These are phyloP conservation scores for Sterrhoptilus dennistouni DNA, from an alignment of 2,113 vertebrate species.

Conservation along the genomic window DNA sequence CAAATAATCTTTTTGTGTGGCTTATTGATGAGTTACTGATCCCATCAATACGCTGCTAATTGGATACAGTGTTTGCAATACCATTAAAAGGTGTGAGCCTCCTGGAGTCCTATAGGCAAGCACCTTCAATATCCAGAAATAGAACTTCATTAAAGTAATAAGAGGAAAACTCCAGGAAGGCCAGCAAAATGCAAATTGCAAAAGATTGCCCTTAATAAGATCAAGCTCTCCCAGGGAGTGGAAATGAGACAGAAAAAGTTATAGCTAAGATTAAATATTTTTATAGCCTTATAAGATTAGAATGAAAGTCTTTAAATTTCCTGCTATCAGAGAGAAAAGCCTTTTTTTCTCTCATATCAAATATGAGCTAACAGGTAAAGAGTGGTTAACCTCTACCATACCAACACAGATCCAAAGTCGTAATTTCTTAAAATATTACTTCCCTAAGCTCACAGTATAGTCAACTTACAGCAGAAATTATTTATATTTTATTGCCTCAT, in stretches of 20 bases:
- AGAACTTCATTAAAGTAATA: slow-evolving; percentile 34
- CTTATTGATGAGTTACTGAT: neutral
- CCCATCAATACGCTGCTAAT: neutral
- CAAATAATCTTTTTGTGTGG: neutral
- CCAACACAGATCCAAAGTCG: neutral
- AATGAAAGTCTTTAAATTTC: slow-evolving; percentile 38
- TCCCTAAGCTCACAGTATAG: neutral
- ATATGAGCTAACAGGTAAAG: neutral
- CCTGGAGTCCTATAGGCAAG: neutral
- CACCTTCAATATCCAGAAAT: neutral
- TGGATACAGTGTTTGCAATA: neutral
- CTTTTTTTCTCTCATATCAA: neutral
- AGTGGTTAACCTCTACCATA: neutral
- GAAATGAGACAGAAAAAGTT: slow-evolving; percentile 35
- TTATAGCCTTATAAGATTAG: slow-evolving; percentile 7
- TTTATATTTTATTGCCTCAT: neutral
- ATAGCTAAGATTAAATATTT: slow-evolving; percentile 45
- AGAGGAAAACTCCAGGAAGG: slow-evolving; percentile 22
- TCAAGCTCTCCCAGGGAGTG: slow-evolving; percentile 8
- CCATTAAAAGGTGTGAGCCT: neutral
- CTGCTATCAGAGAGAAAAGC: neutral
- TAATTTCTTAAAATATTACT: neutral
- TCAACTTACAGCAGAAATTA: neutral
- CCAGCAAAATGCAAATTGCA: slow-evolving; percentile 33
- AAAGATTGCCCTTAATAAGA: slow-evolving; percentile 25